Evolutionary conservation across 2,797 vertebrate species (phyloP), one percentile per base, ranked within the genome.

Genomic region (Cuculus canorus): DNA sequence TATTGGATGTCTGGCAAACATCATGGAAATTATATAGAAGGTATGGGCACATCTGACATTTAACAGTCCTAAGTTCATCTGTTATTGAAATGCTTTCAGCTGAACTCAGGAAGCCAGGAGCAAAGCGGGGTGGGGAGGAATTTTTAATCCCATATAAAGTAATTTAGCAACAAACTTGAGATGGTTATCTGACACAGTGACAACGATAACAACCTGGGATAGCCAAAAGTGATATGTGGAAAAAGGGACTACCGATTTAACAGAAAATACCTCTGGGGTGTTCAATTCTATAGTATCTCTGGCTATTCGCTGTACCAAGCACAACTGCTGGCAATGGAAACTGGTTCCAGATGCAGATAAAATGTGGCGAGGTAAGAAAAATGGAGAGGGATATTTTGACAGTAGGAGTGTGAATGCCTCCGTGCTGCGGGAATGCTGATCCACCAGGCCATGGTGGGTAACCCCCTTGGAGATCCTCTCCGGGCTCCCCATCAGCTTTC

Each of bases 381-480:
- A 53, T 2, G 3, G 25, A 53, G 41, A 15, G 23, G 7, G 12
- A 37, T 21, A 45, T 81, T 65, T 76, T 47, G 25, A 56, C 0
- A 1, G 48, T 23, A 56, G 25, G 41, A 56, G 12, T 5, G 7
- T 56, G 64, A 28, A n/a, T 45, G 43, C 32, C 35, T 56, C 32
- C 10, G 28, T 2, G 5, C 23, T 24, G 50, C 18, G 64, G 23
- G 22, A 23, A 15, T n/a, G 23, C 43, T 57, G 57, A 45, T 35
- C 21, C 19, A 54, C 11, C 13, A n/a, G 43, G 37, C 45, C 27
- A 45, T 15, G 0, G 2, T 3, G 30, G 27, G 17, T 17, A 70
- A 10, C 18, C 23, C n/a, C 27, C 10, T 35, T 35, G 56, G 48
- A 35, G 18, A 56, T 35, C 33, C 60, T 27, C 72, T 30, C 33